A percentile compares a stretch with the other conserved stretches of the same genome.
phyloP scores from a whole-genome alignment of 2,888 invertebrate species.

The Macaria liturata region DNA sequence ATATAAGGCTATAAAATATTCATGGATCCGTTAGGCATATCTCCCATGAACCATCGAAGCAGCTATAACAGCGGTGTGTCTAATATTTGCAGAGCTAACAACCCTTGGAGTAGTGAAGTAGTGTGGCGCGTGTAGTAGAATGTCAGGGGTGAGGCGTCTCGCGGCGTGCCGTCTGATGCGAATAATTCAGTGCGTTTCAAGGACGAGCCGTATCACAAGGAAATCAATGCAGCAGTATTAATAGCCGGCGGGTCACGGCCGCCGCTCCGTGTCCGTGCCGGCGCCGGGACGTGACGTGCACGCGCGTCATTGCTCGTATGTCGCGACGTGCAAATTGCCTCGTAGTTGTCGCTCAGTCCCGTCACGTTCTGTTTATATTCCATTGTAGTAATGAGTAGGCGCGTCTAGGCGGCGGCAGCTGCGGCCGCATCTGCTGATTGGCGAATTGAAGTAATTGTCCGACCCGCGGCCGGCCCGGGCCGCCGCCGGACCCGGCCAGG shows the following conservation, averaged over 20 bases:
- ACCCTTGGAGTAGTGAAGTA: too few species aligned
- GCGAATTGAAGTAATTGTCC: slow-evolving; percentile 25
- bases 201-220: slow-evolving; percentile 22
- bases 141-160: slow-evolving; percentile 33
- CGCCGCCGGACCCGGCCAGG: not conserved
- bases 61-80: too few species aligned
- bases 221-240: slow-evolving; percentile 36
- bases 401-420: slow-evolving; percentile 21
- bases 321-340: not conserved
- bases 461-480: not conserved
- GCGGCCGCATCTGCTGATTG: slow-evolving; percentile 22
- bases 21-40: too few species aligned
- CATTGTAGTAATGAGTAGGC: not conserved
- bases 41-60: too few species aligned
- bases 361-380: slow-evolving; percentile 6
- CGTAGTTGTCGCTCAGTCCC: not conserved
- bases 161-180: slow-evolving; percentile 14
- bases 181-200: slow-evolving; percentile 40
- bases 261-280: too few species aligned
- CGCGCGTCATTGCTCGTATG: not conserved
- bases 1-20: too few species aligned
- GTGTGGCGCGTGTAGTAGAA: slow-evolving; percentile 13
- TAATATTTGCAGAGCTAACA: too few species aligned
- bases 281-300: slow-evolving; percentile 1
- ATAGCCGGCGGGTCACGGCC: slow-evolving; percentile 24